Base-by-base conservation (phyloP, 2,888 invertebrate species). In the Ophraella communa region DNA sequence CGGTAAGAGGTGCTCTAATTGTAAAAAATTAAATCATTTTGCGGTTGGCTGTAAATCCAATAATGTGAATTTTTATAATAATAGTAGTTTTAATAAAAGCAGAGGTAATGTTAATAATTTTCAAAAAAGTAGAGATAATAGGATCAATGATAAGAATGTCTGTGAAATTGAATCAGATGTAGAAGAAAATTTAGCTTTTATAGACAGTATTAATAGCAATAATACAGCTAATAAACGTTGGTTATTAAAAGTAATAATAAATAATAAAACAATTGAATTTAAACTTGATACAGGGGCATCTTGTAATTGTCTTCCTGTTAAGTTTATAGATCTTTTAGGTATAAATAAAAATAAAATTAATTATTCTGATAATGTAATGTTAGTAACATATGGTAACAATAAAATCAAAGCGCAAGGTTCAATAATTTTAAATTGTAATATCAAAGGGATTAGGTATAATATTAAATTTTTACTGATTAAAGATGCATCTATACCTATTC, bases 21-120 rank as follows among this genome's bases (percentile, higher is more conserved):
- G 70, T 68, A 23, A 23, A 7, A 66, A 69, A 61, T 42, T 42
- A 11, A 67, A 66, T 45, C 64, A 70, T 56, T 70, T 67, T 65
- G 65, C 60, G 10, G 30, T 67, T 47, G 64, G 62, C 7, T 64
- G 67, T 52, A 65, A 62, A 60, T 18, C 7, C 44, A 63, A 20
- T 14, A 60, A 52, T 60, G 20, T 33, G 23, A 52, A 5, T 39
- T 14, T 14, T 8, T n/a, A n/a, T n/a, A n/a, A n/a, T n/a, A n/a
- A n/a, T n/a, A n/a, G n/a, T n/a, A 39, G n/a, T 39, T 39, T 14
- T 39, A 14, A 39, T 8, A 39, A 39, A 14, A 14, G n/a, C n/a
- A n/a, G 14, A 39, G 39, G 39, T 55, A 55, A 17, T 33, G 7
- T 20, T 20, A 42, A 21, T 55, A 39, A 39, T 55, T 7, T 2